phyloP scores from a whole-genome alignment of 2,888 invertebrate species.

The Oeneis ivallda region DNA sequence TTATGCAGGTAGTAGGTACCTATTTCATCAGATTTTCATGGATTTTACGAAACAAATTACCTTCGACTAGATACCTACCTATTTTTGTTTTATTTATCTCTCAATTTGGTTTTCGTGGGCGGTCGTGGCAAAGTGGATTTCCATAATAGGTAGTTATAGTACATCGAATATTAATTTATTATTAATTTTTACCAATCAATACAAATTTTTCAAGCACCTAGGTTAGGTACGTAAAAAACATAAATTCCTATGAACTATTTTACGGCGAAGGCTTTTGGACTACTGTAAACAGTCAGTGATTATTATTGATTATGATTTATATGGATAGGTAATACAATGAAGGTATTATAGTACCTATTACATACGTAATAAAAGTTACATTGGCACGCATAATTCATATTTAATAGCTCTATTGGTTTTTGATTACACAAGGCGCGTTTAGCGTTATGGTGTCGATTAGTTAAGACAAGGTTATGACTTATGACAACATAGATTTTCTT shows the following conservation, averaged over 20 bases:
- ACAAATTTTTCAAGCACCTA: neutral
- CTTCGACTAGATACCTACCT: too few species aligned
- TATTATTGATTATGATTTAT: slow-evolving; percentile 1
- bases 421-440: slow-evolving; percentile 21
- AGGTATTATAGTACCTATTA: slow-evolving; percentile 23
- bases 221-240: neutral
- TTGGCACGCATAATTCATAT: slow-evolving; percentile 19
- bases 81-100: neutral
- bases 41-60: too few species aligned
- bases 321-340: slow-evolving; percentile 14
- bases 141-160: neutral
- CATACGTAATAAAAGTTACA: slow-evolving; percentile 15
- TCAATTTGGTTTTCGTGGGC: neutral
- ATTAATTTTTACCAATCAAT: neutral
- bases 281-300: neutral
- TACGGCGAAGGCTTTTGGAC: neutral
- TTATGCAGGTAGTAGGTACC: too few species aligned
- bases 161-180: too few species aligned
- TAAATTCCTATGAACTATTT: slow-evolving; percentile 1
- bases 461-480: too few species aligned
- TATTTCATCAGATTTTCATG: too few species aligned
- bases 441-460: slow-evolving; percentile 24
- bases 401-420: slow-evolving; percentile 11
- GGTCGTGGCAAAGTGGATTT: slow-evolving; percentile 4
- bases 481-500: slow-evolving; percentile 23